Evolutionary conservation across 2,113 vertebrate species (phyloP).

Genomic region (Fulmarus glacialis): DNA sequence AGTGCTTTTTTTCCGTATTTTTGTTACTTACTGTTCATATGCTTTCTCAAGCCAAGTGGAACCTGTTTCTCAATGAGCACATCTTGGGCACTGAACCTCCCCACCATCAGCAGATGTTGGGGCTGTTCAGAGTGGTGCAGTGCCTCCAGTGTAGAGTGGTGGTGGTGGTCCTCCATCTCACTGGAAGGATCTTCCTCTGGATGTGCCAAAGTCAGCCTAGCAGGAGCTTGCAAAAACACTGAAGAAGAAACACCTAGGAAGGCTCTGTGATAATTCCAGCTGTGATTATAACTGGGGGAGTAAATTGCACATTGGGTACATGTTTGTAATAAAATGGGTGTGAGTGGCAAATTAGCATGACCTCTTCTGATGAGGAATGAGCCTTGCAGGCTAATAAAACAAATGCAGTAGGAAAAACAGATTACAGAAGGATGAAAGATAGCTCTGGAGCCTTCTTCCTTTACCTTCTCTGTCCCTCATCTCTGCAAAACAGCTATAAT

Average conservation of each 20-base stretch:
- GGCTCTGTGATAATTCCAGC: background rate
- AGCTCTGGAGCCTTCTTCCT: background rate
- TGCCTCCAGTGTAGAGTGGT: background rate
- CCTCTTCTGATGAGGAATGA: background rate
- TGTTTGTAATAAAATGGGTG: background rate
- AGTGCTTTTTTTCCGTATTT: rapidly evolving
- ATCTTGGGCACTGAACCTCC: background rate
- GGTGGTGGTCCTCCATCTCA: background rate
- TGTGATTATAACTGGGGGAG: background rate
- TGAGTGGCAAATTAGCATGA: background rate
- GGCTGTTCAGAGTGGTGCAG: background rate
- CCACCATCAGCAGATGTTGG: background rate
- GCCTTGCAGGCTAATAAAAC: background rate
- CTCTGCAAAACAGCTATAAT: background rate
- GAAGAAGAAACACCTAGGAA: background rate
- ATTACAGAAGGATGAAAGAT: background rate
- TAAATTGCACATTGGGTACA: background rate
- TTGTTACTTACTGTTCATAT: background rate
- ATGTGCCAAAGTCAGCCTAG: background rate
- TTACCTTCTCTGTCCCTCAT: background rate
- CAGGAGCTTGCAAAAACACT: background rate
- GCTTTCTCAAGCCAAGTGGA: background rate
- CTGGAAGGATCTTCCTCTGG: background rate
- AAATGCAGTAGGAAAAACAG: background rate
- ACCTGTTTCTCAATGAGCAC: background rate